Percentiles rank a stretch among this genome's conserved stretches.
Conservation (phyloP, 2,113 vertebrate species). For the Oreochromis niloticus region DNA sequence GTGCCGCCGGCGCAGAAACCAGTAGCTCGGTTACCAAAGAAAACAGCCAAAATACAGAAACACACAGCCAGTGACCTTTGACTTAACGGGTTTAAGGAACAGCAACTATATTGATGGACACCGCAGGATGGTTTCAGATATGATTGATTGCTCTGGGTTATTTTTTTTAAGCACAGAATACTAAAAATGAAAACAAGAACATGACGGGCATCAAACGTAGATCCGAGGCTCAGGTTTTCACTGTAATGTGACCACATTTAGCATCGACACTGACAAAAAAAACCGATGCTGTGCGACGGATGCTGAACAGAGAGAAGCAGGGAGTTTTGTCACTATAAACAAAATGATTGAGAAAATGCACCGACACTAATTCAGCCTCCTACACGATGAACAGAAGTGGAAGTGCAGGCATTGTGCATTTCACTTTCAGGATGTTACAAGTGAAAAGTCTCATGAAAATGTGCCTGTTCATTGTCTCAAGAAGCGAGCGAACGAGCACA, state of each 20-base stretch:
- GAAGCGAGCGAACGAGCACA: not conserved
- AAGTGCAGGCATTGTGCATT: not conserved
- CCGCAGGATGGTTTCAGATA: not conserved
- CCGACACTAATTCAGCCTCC: constrained; percentile 52
- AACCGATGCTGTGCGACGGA: rapidly evolving
- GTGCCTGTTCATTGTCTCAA: not conserved
- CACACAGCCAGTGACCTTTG: constrained; percentile 9
- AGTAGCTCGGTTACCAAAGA: not conserved
- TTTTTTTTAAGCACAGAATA: not conserved
- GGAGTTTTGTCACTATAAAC: not conserved
- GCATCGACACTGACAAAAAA: not conserved
- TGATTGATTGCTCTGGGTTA: not conserved
- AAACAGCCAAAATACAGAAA: not conserved
- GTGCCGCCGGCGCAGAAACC: not conserved
- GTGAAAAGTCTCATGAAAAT: not conserved
- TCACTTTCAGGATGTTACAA: not conserved
- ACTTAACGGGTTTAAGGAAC: not conserved
- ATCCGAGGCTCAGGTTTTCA: not conserved
- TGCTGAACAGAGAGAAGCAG: not conserved
- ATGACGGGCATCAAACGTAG: not conserved
- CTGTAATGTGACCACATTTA: not conserved
- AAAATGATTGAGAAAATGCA: not conserved
- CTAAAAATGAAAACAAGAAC: not conserved
- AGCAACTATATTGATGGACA: not conserved
- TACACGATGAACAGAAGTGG: constrained; percentile 11